Conservation (phyloP, 2,888 invertebrate genomes). For the Ornithoptera priamus region DNA sequence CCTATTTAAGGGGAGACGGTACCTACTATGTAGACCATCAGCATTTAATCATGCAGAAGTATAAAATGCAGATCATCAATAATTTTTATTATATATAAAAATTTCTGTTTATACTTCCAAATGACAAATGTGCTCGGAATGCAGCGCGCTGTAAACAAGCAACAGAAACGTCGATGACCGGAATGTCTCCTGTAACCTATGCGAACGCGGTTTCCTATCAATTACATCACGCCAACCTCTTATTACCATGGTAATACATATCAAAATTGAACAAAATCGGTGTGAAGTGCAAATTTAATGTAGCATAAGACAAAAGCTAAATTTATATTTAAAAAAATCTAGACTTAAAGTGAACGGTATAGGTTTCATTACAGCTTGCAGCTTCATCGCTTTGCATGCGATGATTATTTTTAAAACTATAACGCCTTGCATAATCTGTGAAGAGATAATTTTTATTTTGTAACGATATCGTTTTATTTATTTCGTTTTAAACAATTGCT, state of each 20-base stretch:
- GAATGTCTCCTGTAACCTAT: slow-evolving; percentile 33
- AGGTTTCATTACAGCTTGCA: too few species aligned
- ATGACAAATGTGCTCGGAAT: slow-evolving; percentile 49
- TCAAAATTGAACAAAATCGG: slow-evolving; percentile 30
- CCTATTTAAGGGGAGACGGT: too few species aligned
- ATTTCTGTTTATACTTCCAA: slow-evolving; percentile 4
- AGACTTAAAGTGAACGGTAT: too few species aligned
- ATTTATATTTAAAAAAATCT: too few species aligned
- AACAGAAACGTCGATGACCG: slow-evolving; percentile 44
- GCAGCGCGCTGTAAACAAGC: slow-evolving; percentile 44
- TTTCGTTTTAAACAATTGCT: too few species aligned
- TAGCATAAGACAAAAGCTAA: too few species aligned
- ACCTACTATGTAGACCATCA: too few species aligned
- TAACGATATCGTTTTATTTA: too few species aligned
- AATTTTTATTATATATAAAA: not conserved
- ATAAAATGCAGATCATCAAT: not conserved
- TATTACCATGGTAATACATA: slow-evolving; percentile 29
- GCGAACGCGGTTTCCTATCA: slow-evolving; percentile 6
- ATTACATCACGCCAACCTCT: not conserved
- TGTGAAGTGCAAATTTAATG: slow-evolving; percentile 2
- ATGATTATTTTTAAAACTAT: not conserved
- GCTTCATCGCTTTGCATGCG: too few species aligned
- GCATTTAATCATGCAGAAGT: not conserved
- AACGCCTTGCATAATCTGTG: too few species aligned
- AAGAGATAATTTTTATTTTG: too few species aligned